Conservation (phyloP, 2,113 vertebrate genomes). For the Pteruthius melanotis region DNA sequence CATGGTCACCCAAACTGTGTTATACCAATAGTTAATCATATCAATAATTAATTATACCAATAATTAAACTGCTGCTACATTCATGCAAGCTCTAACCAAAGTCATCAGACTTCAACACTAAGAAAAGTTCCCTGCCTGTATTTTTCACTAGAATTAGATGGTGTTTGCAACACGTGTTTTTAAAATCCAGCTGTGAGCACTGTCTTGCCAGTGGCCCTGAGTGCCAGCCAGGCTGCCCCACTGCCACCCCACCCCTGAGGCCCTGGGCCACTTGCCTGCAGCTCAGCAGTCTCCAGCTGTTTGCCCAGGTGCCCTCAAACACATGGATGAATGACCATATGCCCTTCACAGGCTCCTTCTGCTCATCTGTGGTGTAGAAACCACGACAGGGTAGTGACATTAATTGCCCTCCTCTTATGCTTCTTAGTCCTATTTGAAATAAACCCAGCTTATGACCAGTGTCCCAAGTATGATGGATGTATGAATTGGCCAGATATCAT, state of each 20-base stretch:
- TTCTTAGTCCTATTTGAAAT: background rate
- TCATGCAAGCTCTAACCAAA: background rate
- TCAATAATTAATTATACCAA: background rate
- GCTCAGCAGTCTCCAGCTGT: background rate
- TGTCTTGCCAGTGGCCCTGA: background rate
- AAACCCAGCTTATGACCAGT: background rate
- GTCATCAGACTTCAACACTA: background rate
- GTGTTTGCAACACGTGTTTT: background rate
- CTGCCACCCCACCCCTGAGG: background rate
- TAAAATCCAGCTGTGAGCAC: background rate
- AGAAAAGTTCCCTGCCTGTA: rapidly evolving
- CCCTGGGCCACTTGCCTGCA: background rate
- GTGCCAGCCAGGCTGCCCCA: background rate
- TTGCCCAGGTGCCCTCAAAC: background rate
- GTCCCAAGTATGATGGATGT: background rate
- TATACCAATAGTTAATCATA: background rate
- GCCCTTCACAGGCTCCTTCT: rapidly evolving
- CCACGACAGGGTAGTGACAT: rapidly evolving
- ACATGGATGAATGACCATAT: rapidly evolving
- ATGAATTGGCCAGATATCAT: background rate
- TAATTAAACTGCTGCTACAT: background rate
- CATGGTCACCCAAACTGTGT: background rate
- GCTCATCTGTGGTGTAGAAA: rapidly evolving
- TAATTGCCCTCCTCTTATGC: background rate
- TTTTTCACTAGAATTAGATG: background rate